phyloP scores from a whole-genome alignment of 2,113 vertebrate species.

The Tenrec ecaudatus region DNA sequence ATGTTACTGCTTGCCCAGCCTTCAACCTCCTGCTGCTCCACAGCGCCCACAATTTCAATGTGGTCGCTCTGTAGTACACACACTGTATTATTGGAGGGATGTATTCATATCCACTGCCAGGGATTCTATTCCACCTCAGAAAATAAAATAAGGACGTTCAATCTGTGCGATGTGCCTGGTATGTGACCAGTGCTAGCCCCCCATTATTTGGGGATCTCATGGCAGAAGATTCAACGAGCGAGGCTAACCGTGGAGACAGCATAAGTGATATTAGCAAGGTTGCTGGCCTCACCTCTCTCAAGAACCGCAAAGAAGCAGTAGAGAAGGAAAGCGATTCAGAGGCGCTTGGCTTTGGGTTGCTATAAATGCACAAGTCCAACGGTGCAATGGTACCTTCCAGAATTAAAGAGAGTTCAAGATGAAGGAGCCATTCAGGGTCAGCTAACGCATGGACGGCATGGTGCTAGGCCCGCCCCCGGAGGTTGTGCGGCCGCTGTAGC shows the following conservation, averaged over 20 bases:
- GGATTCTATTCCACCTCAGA: background rate
- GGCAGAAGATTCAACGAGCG: background rate
- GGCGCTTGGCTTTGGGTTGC: background rate
- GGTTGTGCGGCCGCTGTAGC: background rate
- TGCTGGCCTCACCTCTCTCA: background rate
- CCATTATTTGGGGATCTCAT: no score
- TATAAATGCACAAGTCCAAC: background rate
- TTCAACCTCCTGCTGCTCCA: background rate
- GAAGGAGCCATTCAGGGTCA: background rate
- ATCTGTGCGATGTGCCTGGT: background rate
- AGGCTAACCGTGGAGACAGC: no score
- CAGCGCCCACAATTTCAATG: constrained; percentile 23
- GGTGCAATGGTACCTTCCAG: background rate
- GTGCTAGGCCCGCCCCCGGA: background rate
- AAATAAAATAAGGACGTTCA: background rate
- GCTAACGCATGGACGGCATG: background rate
- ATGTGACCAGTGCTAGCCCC: background rate
- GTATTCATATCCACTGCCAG: background rate
- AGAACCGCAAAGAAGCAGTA: fast-evolving
- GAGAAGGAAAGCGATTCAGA: background rate
- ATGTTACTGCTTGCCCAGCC: constrained; percentile 33
- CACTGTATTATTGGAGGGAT: background rate
- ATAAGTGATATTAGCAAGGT: background rate
- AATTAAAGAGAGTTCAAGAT: background rate
- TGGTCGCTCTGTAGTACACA: background rate